Percentiles rank a stretch among this genome's conserved stretches.
These are phyloP conservation scores for Microctenopoma lineatum DNA, from an alignment of 2,797 vertebrate genomes.

Conservation along the genomic window DNA sequence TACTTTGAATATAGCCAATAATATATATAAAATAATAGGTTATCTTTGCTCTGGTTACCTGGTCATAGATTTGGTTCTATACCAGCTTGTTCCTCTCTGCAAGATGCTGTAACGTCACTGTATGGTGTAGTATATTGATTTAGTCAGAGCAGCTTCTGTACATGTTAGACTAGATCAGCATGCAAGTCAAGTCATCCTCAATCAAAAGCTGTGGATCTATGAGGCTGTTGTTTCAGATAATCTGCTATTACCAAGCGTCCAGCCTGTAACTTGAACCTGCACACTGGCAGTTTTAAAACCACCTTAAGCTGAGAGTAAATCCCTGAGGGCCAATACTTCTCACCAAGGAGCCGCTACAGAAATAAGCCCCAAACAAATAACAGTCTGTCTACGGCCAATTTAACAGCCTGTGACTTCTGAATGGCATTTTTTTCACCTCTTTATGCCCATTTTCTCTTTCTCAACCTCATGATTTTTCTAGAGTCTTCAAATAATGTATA, in stretches of 20 bases:
- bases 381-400: slow-evolving; percentile 41
- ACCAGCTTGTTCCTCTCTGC: slow-evolving; percentile 1
- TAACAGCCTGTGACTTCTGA: slow-evolving; percentile 45
- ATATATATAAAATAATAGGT: slow-evolving; percentile 42
- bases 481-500: too few relatives aligned
- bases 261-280: slow-evolving; percentile 27
- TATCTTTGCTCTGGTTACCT: slow-evolving; percentile 23
- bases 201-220: slow-evolving; percentile 11
- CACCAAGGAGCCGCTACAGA: slow-evolving; percentile 13
- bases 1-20: slow-evolving; percentile 20
- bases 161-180: slow-evolving; percentile 23
- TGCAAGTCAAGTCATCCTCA: slow-evolving; percentile 6
- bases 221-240: slow-evolving; percentile 46
- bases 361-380: slow-evolving; percentile 41
- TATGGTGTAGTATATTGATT: neutral
- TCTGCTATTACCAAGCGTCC: slow-evolving; percentile 41
- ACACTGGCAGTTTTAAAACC: slow-evolving; percentile 46
- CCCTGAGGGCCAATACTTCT: slow-evolving; percentile 33
- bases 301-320: slow-evolving; percentile 59
- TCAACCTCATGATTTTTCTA: slow-evolving; percentile 3
- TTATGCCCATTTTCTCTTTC: slow-evolving; percentile 13
- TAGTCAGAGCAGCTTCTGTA: neutral
- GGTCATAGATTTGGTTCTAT: slow-evolving; percentile 19
- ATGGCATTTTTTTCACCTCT: slow-evolving; percentile 19
- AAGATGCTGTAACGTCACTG: neutral